Evolutionary conservation across 2,888 invertebrate species (phyloP), one percentile per base, ranked within the genome.

Genomic region (Leptinotarsa peninsularis): DNA sequence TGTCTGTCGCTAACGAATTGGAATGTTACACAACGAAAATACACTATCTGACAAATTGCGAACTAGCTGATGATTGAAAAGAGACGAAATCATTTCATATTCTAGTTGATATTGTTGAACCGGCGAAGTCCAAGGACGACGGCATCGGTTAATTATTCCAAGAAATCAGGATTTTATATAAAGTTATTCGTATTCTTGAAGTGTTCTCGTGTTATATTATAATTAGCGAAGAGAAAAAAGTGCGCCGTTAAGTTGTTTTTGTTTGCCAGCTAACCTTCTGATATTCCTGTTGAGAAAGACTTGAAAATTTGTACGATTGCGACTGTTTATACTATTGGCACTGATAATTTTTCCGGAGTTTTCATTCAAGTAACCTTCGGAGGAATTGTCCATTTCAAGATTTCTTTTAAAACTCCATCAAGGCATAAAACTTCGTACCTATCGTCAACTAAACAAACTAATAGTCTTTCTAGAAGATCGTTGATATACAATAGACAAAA

Each of bases 61-160:
- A 43, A 17, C n/a, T 33, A 63, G 63, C 4, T 17, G 33, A n/a
- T 43, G 7, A 13, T 63, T 63, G 17, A 63, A 63, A 63, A 63
- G 33, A 63, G 43, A 63, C 63, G 63, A 63, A n/a, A 63, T 63
- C 3, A 63, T 43, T 63, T 33, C 43, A 33, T n/a, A 23, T 58
- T 23, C 21, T 58, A 54, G 54, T 52, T 43, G 67, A 68, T 52
- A 66, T 66, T 43, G 43, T 68, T 27, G 52, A 68, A 50, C 50
- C 67, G 27, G 21, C 70, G 21, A 49, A 70, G 58, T 70, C 70
- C 70, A 70, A 70, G 70, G 70, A 33, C 70, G 70, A 21, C 70
- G 23, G 21, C 70, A 58, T 70, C 15, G 49, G 50, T 58, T 43
- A 58, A 70, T 70, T 70, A 70, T 70, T 58, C 50, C 56, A 21